phyloP scores from a whole-genome alignment of 2,797 vertebrate species.

The Bryconaethiops microstoma region DNA sequence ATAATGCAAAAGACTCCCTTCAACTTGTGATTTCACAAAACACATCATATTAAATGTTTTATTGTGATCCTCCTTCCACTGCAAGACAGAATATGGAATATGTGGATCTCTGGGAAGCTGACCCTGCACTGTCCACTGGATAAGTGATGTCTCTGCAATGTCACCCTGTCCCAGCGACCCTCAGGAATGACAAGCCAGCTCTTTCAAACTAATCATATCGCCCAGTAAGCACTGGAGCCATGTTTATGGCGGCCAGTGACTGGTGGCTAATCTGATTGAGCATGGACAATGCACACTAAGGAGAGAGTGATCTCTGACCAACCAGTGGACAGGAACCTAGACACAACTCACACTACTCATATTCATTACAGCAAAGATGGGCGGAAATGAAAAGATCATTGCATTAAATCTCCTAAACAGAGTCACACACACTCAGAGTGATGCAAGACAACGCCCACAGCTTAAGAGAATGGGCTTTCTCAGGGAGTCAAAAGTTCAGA shows the following conservation, averaged over 20 bases:
- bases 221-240: slow-evolving; percentile 50
- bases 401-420: slow-evolving; percentile 69
- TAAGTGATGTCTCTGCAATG: slow-evolving; percentile 31
- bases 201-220: slow-evolving; percentile 54
- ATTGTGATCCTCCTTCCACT: neutral
- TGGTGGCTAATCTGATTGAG: slow-evolving; percentile 73
- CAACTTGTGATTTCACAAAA: slow-evolving; percentile 1
- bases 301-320: slow-evolving; percentile 60
- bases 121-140: slow-evolving; percentile 25
- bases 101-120: neutral
- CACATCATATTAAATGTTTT: neutral
- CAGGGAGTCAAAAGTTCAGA: slow-evolving; percentile 49
- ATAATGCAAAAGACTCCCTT: slow-evolving; percentile 5
- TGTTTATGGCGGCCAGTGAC: slow-evolving; percentile 60
- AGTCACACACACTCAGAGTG: slow-evolving; percentile 61
- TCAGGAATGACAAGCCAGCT: slow-evolving; percentile 45
- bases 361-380: slow-evolving; percentile 51
- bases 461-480: slow-evolving; percentile 35
- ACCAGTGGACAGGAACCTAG: slow-evolving; percentile 56
- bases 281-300: slow-evolving; percentile 70
- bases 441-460: slow-evolving; percentile 36
- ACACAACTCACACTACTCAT: slow-evolving; percentile 59
- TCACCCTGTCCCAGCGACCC: slow-evolving; percentile 27
- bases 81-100: neutral
- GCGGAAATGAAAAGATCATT: slow-evolving; percentile 72